These are phyloP conservation scores for Sebastolobus alascanus DNA, from an alignment of 2,797 vertebrate species.

Conservation along the genomic window DNA sequence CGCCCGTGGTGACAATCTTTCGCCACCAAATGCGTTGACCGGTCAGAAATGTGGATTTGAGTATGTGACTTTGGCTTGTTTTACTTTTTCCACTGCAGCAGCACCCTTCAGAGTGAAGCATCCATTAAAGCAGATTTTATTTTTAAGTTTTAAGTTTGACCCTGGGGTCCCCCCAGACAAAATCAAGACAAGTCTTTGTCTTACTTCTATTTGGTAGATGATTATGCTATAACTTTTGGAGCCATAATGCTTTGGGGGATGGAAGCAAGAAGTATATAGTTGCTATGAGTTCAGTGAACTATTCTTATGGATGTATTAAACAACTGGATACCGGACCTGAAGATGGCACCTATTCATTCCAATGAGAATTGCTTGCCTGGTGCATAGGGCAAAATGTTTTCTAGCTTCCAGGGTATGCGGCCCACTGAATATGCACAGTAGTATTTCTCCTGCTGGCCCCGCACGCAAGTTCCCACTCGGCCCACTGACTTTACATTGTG, in stretches of 20 bases:
- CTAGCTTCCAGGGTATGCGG: not conserved
- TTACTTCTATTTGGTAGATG: not conserved
- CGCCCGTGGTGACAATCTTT: slow-evolving; percentile 33
- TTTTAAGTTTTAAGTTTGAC: not conserved
- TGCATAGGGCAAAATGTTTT: not conserved
- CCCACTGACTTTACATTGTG: not conserved
- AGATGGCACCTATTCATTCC: not conserved
- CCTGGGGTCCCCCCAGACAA: not conserved
- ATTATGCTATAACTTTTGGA: not conserved
- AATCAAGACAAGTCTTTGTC: not conserved
- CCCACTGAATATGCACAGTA: not conserved
- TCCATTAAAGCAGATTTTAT: not conserved
- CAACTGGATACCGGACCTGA: no score
- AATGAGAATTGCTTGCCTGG: not conserved
- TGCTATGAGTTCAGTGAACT: not conserved
- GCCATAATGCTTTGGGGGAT: not conserved
- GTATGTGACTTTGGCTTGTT: slow-evolving; percentile 25
- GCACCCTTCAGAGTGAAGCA: slow-evolving; percentile 2
- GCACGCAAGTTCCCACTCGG: not conserved
- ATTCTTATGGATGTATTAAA: no score
- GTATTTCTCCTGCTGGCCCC: not conserved
- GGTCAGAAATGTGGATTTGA: slow-evolving; percentile 39
- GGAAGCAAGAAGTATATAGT: not conserved
- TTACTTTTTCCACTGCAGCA: slow-evolving; percentile 12
- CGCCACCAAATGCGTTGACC: slow-evolving; percentile 31